These are phyloP conservation scores for Pelodiscus sinensis DNA, from an alignment of 2,113 vertebrate genomes.

Conservation along the genomic window DNA sequence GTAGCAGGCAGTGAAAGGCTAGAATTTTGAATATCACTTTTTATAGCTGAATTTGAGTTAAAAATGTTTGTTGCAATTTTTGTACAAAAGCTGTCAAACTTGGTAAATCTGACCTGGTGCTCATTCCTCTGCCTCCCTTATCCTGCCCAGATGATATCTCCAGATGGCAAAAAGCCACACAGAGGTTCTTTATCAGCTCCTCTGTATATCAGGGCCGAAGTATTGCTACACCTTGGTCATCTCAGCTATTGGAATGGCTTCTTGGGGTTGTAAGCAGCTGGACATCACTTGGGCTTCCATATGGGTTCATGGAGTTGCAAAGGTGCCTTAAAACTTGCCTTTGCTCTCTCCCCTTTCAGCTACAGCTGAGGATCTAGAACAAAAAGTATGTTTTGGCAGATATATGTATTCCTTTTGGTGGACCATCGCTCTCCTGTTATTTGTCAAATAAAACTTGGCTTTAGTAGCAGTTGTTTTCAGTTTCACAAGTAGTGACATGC, in stretches of 20 bases:
- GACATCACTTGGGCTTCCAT: background rate
- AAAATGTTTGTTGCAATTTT: background rate
- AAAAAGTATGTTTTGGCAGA: conserved; percentile 44
- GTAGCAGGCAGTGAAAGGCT: background rate
- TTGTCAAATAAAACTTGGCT: conserved; percentile 17
- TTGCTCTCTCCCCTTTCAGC: conserved; percentile 32
- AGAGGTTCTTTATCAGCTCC: background rate
- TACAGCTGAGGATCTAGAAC: conserved; percentile 55
- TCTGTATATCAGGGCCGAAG: background rate
- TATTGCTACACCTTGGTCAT: background rate
- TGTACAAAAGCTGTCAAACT: background rate
- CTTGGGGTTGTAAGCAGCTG: background rate
- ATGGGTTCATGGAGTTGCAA: conserved; percentile 17
- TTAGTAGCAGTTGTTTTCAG: background rate
- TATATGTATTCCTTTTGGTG: background rate
- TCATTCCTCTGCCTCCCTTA: background rate
- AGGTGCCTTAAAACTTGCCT: conserved; percentile 27
- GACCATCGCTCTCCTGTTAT: conserved; percentile 26
- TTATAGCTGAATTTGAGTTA: background rate
- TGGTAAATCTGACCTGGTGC: background rate
- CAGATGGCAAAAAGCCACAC: background rate
- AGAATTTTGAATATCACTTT: background rate
- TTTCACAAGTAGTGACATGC: background rate
- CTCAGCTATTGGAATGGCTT: background rate
- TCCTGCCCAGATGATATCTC: background rate